Percentiles rank a stretch among this genome's conserved stretches.
Evolutionary conservation across 2,113 vertebrate genomes (phyloP).

Genomic region (Protobothrops flavoviridis): DNA sequence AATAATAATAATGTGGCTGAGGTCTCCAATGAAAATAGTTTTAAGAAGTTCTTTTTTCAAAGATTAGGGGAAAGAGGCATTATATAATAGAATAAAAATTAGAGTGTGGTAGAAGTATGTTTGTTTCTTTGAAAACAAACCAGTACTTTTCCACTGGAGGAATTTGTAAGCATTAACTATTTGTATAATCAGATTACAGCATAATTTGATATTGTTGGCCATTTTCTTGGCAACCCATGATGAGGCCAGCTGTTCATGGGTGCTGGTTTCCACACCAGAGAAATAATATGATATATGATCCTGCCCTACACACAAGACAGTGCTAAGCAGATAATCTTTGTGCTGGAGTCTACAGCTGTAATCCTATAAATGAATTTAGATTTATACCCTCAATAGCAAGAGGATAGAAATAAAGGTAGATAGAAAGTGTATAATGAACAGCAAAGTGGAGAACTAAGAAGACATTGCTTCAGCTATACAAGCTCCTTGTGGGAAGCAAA

Average conservation of each 20-base stretch:
- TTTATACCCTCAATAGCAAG: conserved; percentile 24
- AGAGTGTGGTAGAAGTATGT: conserved; percentile 63
- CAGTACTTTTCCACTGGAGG: conserved; percentile 66
- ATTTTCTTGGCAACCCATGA: conserved; percentile 65
- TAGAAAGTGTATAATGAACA: conserved; percentile 18
- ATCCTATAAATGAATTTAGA: conserved; percentile 1
- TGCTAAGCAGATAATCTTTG: conserved; percentile 16
- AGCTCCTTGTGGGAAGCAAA: conserved; percentile 7
- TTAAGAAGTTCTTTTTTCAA: conserved; percentile 65
- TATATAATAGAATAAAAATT: conserved; percentile 70
- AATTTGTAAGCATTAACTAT: conserved; percentile 77
- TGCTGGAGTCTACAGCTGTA: conserved; percentile 32
- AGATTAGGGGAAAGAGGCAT: conserved; percentile 40
- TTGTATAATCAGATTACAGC: conserved; percentile 72
- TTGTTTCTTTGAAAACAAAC: conserved; percentile 79
- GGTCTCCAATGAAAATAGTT: conserved; percentile 58
- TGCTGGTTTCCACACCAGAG: conserved; percentile 32
- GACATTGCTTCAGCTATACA: not conserved
- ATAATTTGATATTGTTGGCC: conserved; percentile 70
- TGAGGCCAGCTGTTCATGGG: conserved; percentile 57
- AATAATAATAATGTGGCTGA: conserved; percentile 63
- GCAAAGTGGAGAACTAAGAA: not conserved
- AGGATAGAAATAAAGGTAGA: conserved; percentile 32
- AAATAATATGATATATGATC: conserved; percentile 28
- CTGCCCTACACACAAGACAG: not conserved